Evolutionary conservation across 1,140 invertebrate genomes (phyloP).

Genomic region (Dreissena polymorpha): DNA sequence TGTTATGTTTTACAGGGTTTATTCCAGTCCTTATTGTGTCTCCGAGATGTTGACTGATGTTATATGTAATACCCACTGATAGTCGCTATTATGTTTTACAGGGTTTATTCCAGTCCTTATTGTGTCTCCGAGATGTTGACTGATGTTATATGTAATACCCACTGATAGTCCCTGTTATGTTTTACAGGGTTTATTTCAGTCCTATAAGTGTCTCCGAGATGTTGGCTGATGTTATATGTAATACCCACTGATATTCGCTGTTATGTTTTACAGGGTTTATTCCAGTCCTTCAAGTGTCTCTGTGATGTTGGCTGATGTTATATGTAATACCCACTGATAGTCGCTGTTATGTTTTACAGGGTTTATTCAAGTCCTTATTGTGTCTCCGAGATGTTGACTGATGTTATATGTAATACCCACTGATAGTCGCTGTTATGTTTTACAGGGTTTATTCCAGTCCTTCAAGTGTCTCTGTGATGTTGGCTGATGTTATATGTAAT

Average conservation of each 20-base stretch:
- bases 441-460: constrained; percentile 76
- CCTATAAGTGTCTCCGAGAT: constrained; percentile 77
- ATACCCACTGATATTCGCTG: too few relatives aligned
- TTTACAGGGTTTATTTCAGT: constrained; percentile 75
- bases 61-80: too few relatives aligned
- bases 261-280: constrained; percentile 70
- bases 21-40: constrained; percentile 75
- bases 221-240: too few relatives aligned
- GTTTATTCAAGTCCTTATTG: constrained; percentile 76
- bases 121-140: constrained; percentile 78
- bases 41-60: constrained; percentile 79
- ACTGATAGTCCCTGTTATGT: too few relatives aligned
- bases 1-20: constrained; percentile 70
- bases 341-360: constrained; percentile 63
- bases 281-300: constrained; percentile 77
- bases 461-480: constrained; percentile 78
- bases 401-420: too few relatives aligned
- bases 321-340: too few relatives aligned
- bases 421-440: not conserved
- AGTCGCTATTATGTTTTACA: constrained; percentile 55
- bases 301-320: constrained; percentile 79
- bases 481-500: too few relatives aligned
- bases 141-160: too few relatives aligned
- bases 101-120: constrained; percentile 77
- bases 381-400: constrained; percentile 79